phyloP scores from a whole-genome alignment of 23 tunicate species.

The Trididemnum nubilum region DNA sequence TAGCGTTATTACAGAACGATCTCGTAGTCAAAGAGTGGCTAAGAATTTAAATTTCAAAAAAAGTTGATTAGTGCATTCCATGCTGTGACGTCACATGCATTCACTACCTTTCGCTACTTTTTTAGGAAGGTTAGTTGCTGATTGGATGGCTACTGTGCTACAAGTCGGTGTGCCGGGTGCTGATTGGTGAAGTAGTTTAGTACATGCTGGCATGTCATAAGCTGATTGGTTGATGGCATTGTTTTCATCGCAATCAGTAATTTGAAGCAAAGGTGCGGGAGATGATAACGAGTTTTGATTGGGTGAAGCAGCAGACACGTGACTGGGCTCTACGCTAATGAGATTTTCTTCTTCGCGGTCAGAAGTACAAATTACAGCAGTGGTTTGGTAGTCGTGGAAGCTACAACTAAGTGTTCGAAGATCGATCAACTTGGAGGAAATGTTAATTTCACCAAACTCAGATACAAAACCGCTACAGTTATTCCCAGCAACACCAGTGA shows the following conservation, averaged over 20 bases:
- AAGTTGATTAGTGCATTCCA: too few species aligned
- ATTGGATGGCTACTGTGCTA: background rate
- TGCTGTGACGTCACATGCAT: background rate
- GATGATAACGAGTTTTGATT: background rate
- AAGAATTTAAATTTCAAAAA: too few species aligned
- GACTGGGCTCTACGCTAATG: background rate
- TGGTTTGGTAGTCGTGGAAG: background rate
- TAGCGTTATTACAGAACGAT: too few species aligned
- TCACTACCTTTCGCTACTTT: constrained; percentile 28
- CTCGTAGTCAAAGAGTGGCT: too few species aligned
- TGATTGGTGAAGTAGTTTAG: too few species aligned
- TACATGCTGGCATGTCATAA: background rate
- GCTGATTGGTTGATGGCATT: background rate
- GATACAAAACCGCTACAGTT: background rate
- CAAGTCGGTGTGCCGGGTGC: too few species aligned
- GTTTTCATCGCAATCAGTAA: background rate
- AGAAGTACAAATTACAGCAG: too few species aligned
- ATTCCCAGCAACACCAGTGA: background rate
- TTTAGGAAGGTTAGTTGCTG: background rate
- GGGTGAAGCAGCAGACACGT: background rate
- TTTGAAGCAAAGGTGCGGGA: constrained; percentile 14
- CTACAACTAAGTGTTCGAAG: background rate
- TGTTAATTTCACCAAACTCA: background rate
- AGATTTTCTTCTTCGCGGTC: background rate
- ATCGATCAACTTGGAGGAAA: background rate